Base-by-base conservation (phyloP, 2,797 vertebrate genomes). In the Microcaecilia unicolor region DNA sequence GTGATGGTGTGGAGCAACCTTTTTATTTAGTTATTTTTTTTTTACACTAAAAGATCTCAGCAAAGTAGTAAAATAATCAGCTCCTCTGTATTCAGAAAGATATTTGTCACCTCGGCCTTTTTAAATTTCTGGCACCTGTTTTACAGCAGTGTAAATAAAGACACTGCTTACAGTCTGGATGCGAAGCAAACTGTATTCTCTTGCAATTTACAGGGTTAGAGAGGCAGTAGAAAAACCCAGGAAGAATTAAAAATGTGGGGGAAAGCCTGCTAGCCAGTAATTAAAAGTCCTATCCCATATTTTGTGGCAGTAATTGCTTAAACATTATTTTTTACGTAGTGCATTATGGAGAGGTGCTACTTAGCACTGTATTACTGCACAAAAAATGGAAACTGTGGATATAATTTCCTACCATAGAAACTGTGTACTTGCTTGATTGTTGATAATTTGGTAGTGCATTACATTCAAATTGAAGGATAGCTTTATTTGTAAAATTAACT, bases 81-180 rank as follows among this genome's bases (percentile, higher is more conserved):
- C 66, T 76, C 64, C 70, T 70, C 70, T 68, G 62, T 80, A 81
- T 84, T 88, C 82, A 85, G 78, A 89, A 76, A 67, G 65, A 76
- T 58, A 72, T 66, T 58, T 72, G 84, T 83, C 71, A 82, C 64
- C n/a, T 74, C 67, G 23, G 50, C 51, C 67, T 72, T 72, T 34
- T 22, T 21, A 30, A 19, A 12, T 6, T n/a, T 2, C 12, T 18
- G 3, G n/a, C n/a, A n/a, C n/a, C n/a, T n/a, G n/a, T n/a, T 6
- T 2, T 15, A 16, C 7, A 48, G 37, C 36, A 12, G 16, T 24
- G 18, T 30, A 3, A 17, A 25, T 31, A 3, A 25, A 27, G 29
- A 44, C 34, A 9, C 39, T 45, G 24, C 17, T n/a, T 11, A 14
- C 4, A 33, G 22, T n/a, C 2, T 32, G n/a, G 17, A 19, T 20